A percentile compares a stretch with the other conserved stretches of the same genome.
phyloP scores from a whole-genome alignment of 2,888 invertebrate species.

The Epinotia bilunana region DNA sequence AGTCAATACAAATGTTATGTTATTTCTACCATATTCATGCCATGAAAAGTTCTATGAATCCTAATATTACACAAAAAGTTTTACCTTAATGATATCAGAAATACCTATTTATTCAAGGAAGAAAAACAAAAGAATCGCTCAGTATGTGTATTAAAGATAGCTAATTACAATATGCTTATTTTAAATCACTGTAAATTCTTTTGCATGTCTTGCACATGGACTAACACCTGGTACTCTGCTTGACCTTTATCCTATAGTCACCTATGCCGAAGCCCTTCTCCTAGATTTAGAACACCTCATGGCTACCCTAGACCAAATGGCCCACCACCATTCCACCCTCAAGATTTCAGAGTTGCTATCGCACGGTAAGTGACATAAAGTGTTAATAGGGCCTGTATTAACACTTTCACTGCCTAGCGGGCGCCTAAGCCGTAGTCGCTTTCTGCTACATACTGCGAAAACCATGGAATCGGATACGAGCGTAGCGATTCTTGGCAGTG shows the following conservation, averaged over 20 bases:
- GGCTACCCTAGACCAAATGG: constrained; percentile 84
- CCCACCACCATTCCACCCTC: constrained; percentile 81
- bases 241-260: constrained; percentile 75
- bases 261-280: constrained; percentile 83
- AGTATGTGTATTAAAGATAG: constrained; percentile 41
- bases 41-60: background rate
- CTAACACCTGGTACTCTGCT: constrained; percentile 70
- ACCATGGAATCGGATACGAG: no score
- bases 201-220: constrained; percentile 85
- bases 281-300: constrained; percentile 84
- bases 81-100: constrained; percentile 20
- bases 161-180: constrained; percentile 49
- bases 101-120: constrained; percentile 5
- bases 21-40: background rate
- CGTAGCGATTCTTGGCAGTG: no score
- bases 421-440: no score
- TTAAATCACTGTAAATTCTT: constrained; percentile 66
- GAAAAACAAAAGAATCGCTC: constrained; percentile 19
- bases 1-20: background rate
- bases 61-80: constrained; percentile 29
- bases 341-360: constrained; percentile 82
- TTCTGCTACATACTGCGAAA: no score
- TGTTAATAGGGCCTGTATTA: constrained; percentile 17
- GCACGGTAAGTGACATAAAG: constrained; percentile 74
- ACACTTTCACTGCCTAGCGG: background rate